phyloP scores from a whole-genome alignment of 2,888 invertebrate species.

The Colostygia pectinataria region DNA sequence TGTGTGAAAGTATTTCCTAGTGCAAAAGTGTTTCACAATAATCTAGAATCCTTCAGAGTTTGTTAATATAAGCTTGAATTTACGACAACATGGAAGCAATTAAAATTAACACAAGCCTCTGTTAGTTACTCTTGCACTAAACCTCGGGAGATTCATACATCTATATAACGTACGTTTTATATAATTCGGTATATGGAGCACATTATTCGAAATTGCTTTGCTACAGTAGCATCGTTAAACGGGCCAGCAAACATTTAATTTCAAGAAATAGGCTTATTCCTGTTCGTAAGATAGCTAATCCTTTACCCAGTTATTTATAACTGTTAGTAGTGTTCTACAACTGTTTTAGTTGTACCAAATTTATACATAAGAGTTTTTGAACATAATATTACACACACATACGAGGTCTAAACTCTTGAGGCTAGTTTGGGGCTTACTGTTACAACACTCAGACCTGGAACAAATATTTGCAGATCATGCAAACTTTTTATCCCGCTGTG shows the following conservation, averaged over 20 bases:
- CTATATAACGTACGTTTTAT: not conserved
- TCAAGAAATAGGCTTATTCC: conserved; percentile 19
- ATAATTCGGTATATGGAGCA: conserved; percentile 18
- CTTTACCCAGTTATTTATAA: conserved; percentile 3
- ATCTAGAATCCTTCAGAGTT: conserved; percentile 3
- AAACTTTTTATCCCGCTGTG: no score
- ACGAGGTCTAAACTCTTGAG: no score
- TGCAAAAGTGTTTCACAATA: not conserved
- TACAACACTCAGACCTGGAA: no score
- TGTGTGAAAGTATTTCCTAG: no score
- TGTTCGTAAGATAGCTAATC: conserved; percentile 16
- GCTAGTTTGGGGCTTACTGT: no score
- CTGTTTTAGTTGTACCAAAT: no score
- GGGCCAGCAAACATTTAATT: conserved; percentile 22
- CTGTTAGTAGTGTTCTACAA: no score
- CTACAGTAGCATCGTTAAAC: conserved; percentile 22
- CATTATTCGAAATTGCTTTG: conserved; percentile 24
- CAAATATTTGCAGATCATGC: no score
- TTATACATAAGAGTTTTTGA: no score
- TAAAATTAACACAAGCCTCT: conserved; percentile 19
- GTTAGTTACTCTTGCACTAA: conserved; percentile 26
- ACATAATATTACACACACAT: no score
- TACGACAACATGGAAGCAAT: conserved; percentile 22
- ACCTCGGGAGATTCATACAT: conserved; percentile 21
- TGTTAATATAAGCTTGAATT: conserved; percentile 12